These are phyloP conservation scores for Brevimyrus niger DNA, from an alignment of 2,113 vertebrate genomes.

Conservation along the genomic window DNA sequence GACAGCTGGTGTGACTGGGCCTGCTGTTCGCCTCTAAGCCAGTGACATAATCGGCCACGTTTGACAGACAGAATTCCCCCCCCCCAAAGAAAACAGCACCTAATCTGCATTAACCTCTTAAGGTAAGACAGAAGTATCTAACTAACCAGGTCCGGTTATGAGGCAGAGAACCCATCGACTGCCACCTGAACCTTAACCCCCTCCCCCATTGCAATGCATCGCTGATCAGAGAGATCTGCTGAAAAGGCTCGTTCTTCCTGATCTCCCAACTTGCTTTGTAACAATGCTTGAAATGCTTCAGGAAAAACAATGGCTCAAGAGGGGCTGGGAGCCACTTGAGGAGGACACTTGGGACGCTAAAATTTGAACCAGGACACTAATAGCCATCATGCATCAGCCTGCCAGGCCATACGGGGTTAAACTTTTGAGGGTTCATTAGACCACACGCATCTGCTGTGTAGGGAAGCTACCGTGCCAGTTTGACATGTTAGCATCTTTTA, in stretches of 20 bases:
- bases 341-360: not conserved
- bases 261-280: not conserved
- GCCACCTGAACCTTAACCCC: not conserved
- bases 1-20: not conserved
- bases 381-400: not conserved
- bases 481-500: not conserved
- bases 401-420: not conserved
- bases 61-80: not conserved
- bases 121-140: not conserved
- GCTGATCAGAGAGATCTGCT: not conserved
- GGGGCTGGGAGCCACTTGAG: not conserved
- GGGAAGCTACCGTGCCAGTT: not conserved
- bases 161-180: not conserved
- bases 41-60: not conserved
- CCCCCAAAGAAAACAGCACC: not conserved
- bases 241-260: not conserved
- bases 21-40: not conserved
- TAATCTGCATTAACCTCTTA: not conserved
- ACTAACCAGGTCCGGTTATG: not conserved
- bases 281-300: not conserved
- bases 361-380: not conserved
- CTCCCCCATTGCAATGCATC: not conserved
- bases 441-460: not conserved
- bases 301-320: not conserved
- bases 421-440: not conserved